These are phyloP conservation scores for Alviniconcha strummeri DNA, from an alignment of 2,888 invertebrate genomes.

Conservation along the genomic window DNA sequence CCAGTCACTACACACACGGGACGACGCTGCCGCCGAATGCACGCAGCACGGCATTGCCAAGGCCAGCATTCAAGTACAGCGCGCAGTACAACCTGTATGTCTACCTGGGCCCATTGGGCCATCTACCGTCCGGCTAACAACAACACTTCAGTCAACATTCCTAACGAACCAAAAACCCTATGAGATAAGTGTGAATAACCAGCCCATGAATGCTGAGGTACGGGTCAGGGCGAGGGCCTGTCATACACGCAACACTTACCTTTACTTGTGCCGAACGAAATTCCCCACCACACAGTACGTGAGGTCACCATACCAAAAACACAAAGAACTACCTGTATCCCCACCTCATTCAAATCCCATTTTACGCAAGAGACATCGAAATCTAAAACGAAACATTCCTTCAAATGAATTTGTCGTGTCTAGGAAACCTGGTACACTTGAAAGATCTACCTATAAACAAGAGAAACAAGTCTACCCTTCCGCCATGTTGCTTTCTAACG, in stretches of 20 bases:
- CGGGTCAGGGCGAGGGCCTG: background rate
- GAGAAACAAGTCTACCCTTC: slow-evolving; percentile 32
- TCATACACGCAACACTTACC: background rate
- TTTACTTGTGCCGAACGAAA: background rate
- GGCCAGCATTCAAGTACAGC: slow-evolving; percentile 17
- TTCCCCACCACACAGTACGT: background rate
- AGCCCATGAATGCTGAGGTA: background rate
- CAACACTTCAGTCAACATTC: background rate
- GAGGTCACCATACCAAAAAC: slow-evolving; percentile 22
- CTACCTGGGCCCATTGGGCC: slow-evolving; percentile 1
- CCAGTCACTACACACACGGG: background rate
- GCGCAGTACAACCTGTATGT: slow-evolving; percentile 25
- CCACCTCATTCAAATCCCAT: too few relatives aligned
- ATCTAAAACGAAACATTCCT: background rate
- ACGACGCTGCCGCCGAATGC: slow-evolving; percentile 2
- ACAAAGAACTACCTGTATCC: too few relatives aligned
- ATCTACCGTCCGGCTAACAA: too few relatives aligned
- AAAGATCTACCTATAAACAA: slow-evolving; percentile 35
- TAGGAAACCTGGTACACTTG: slow-evolving; percentile 19
- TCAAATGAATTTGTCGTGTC: background rate
- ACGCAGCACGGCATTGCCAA: slow-evolving; percentile 23
- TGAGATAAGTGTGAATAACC: slow-evolving; percentile 3
- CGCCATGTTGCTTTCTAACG: slow-evolving; percentile 46
- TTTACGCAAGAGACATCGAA: background rate
- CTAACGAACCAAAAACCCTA: background rate